A percentile compares a stretch with the other conserved stretches of the same genome.
These are phyloP conservation scores for Biston stratarius DNA, from an alignment of 2,888 invertebrate species.

Conservation along the genomic window DNA sequence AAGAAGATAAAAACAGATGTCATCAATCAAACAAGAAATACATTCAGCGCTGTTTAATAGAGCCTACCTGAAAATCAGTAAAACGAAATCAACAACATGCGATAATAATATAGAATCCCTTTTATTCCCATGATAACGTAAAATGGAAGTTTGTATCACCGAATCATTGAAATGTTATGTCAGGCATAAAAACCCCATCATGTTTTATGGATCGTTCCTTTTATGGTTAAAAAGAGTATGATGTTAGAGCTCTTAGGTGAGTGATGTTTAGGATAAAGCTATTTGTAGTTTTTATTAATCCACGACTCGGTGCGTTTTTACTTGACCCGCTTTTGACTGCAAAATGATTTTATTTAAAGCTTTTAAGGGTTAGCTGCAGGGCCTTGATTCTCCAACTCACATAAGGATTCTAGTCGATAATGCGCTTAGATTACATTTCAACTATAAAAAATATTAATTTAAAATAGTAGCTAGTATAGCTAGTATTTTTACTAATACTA, in stretches of 20 bases:
- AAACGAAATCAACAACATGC: constrained; percentile 24
- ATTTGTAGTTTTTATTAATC: constrained; percentile 12
- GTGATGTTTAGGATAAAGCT: constrained; percentile 22
- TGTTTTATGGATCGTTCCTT: constrained; percentile 41
- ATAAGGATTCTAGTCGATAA: no score
- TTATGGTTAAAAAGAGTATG: constrained; percentile 42
- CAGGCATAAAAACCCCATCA: constrained; percentile 52
- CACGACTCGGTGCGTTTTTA: background rate
- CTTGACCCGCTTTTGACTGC: background rate
- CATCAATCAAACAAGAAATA: background rate
- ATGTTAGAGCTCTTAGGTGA: constrained; percentile 35
- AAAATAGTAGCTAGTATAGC: no score
- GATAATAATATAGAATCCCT: constrained; percentile 19
- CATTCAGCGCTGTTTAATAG: background rate
- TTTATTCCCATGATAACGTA: constrained; percentile 50
- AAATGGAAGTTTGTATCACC: constrained; percentile 47
- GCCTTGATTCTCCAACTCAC: no score
- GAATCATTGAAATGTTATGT: constrained; percentile 48
- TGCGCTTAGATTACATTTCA: no score
- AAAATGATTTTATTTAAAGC: background rate
- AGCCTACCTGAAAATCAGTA: constrained; percentile 15
- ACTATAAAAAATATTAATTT: no score
- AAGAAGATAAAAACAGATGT: background rate
- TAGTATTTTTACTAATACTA: no score
- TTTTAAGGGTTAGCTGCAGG: no score